Percentiles rank a stretch among this genome's conserved stretches.
These are phyloP conservation scores for Rhodophaea formosa DNA, from an alignment of 2,888 invertebrate species.

Conservation along the genomic window DNA sequence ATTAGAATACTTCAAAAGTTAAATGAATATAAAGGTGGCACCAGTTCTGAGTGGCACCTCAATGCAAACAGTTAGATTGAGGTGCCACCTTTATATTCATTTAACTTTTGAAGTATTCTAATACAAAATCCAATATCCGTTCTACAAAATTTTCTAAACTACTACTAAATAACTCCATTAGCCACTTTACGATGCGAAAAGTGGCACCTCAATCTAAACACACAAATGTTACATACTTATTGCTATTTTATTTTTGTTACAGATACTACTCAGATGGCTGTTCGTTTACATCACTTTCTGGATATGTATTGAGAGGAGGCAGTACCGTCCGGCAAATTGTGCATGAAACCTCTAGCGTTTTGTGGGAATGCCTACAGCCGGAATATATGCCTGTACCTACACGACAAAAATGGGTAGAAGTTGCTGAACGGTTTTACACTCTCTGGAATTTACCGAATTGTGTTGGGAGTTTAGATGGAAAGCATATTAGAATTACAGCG, in stretches of 20 bases:
- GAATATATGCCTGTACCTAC: neutral
- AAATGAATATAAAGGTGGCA: no score
- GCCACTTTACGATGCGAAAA: neutral
- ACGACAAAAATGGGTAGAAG: neutral
- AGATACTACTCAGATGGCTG: neutral
- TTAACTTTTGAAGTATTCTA: no score
- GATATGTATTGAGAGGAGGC: neutral
- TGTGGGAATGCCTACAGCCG: neutral
- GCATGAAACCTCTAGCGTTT: neutral
- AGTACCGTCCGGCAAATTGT: neutral
- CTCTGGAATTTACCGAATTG: conserved; percentile 16
- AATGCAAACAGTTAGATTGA: no score
- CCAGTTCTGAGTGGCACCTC: no score
- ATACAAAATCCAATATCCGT: no score
- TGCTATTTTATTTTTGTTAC: no score
- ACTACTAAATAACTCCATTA: no score
- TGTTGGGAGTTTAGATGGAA: conserved; percentile 10
- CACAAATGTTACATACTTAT: no score
- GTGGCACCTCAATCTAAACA: no score
- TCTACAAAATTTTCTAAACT: no score
- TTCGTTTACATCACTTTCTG: neutral
- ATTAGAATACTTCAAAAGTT: no score
- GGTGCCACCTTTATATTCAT: no score
- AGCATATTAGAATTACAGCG: conserved; percentile 6
- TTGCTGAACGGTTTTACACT: conserved; percentile 2